Evolutionary conservation across 2,888 invertebrate species (phyloP), one percentile per base, ranked within the genome.

Genomic region (Drosophila formosana): DNA sequence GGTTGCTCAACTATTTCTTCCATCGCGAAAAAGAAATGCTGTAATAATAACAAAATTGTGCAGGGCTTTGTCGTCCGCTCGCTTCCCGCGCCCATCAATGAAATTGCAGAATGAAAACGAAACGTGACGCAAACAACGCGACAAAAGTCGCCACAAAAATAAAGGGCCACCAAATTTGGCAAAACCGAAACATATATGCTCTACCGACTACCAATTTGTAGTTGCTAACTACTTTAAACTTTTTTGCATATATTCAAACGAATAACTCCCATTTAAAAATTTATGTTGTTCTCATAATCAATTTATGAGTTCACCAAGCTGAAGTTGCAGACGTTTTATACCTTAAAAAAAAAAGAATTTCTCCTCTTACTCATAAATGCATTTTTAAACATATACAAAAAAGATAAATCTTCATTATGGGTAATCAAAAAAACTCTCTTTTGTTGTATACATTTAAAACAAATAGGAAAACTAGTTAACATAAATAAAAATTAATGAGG

Each of bases 91-190:
- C 1, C 50, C 18, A 34, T 45, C 45, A 28, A 34, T 28, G 37
- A 46, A 67, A 63, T 65, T 68, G 75, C 71, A 77, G 78, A 82
- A 82, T 82, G 84, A 82, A 88, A 88, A 86, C 70, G 82, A 86
- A 85, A 85, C 70, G 83, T 85, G 85, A 85, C 86, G 85, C 88
- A 87, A 82, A 80, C 55, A 62, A 26, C 11, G 49, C 63, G 62
- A 75, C 75, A 78, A 67, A 50, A 64, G 56, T 25, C 41, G 41
- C n/a, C 55, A 55, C 37, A 55, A 67, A 30, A 5, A 30, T 60
- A 51, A 61, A 45, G 43, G 43, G 13, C 6, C 4, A 7, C 18
- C 47, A 25, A 25, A 8, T 4, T 34, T 11, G 39, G 3, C n/a
- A 11, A 49, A 45, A 30, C 32, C 74, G 70, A 75, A 23, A 3